Evolutionary conservation across 30 jellyfish, hydroid and myxozoan species (phyloP).

Genomic region (Mastigias papua): DNA sequence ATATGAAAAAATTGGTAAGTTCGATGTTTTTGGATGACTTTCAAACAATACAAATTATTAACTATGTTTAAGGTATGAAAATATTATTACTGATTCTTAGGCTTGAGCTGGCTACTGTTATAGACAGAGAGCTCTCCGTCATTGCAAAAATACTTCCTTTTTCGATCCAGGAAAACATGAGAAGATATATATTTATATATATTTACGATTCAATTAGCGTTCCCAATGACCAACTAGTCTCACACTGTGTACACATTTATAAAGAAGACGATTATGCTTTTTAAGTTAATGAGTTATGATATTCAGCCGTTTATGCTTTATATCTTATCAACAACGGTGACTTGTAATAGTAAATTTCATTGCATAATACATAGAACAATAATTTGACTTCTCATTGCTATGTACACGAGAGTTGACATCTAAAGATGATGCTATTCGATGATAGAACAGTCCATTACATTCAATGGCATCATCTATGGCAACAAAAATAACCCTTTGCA

Average conservation of each 20-base stretch:
- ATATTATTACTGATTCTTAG: too few relatives aligned
- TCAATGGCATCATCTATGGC: background rate
- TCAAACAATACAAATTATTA: too few relatives aligned
- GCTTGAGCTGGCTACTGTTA: too few relatives aligned
- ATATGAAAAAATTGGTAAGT: too few relatives aligned
- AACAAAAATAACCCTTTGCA: too few relatives aligned
- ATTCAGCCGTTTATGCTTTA: background rate
- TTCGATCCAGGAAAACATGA: too few relatives aligned
- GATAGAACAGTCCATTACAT: background rate
- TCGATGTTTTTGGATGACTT: too few relatives aligned
- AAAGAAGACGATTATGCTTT: conserved; percentile 1
- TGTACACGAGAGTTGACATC: background rate
- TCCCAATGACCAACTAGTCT: background rate
- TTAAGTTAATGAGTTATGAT: conserved; percentile 10
- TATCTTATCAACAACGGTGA: background rate
- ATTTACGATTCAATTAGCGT: background rate
- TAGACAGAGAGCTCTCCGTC: too few relatives aligned
- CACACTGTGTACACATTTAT: background rate
- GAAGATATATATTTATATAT: too few relatives aligned
- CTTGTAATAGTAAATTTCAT: background rate
- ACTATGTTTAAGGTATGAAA: too few relatives aligned
- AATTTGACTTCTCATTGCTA: background rate
- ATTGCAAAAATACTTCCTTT: too few relatives aligned
- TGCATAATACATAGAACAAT: background rate
- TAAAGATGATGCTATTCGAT: background rate